Base-by-base conservation (phyloP, 2,888 invertebrate genomes). In the Calephelis perditalis region DNA sequence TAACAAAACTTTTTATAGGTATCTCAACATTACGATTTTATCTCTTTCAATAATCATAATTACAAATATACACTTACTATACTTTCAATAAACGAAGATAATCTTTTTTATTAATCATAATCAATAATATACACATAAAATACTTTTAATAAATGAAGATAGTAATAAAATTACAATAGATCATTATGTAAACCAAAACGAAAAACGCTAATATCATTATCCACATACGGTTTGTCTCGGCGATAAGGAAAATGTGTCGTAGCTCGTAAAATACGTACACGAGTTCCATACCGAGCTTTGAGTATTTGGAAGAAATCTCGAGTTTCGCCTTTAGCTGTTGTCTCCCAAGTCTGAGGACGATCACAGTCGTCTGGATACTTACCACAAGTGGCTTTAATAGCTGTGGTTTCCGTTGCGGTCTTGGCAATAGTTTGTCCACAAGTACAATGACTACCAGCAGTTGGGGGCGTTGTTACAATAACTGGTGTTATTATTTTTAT, bases 241-340 rank as follows among this genome's bases (percentile, higher is more conserved):
- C 67, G 64, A 8, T 60, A 58, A 10, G 75, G 70, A 65, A 63
- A 82, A 67, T 82, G 79, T 0, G 84, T 85, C 0, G 84, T 85
- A 49, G 70, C 76, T 66, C 69, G 76, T 54, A 85, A 63, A 11
- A 81, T 11, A 61, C 69, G 74, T 0, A 82, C 66, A 45, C 73
- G 70, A 60, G 76, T 67, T 0, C 86, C 85, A 61, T 70, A 86
- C 9, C 73, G 72, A 12, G 76, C 74, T 65, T 67, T 79, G 5
- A 88, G 67, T 63, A 88, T 79, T 71, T 81, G 81, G 40, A 73
- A 80, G 56, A 84, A 85, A 62, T 89, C 88, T 68, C 86, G 79
- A 0, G 73, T 81, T 71, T 89, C 88, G 1, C 81, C 82, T 47
- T 65, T 62, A 2, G 66, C 57, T n/a, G 89, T 88, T 0, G 86